These are phyloP conservation scores for Cryptocheilus praepositus DNA, from an alignment of 2,888 invertebrate genomes.

Conservation along the genomic window DNA sequence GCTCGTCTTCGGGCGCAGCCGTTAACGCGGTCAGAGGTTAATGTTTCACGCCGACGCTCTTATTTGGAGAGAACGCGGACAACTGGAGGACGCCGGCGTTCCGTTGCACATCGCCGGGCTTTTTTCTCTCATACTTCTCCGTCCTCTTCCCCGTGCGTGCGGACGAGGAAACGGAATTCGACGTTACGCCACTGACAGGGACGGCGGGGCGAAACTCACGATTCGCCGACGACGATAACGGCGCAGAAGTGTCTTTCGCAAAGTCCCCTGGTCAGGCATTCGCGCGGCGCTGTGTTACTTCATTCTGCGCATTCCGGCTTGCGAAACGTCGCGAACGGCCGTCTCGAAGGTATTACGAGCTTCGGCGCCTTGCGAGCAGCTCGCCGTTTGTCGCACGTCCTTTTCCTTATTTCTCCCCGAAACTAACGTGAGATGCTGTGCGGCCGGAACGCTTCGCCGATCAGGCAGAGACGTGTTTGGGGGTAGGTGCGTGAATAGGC, in stretches of 20 bases:
- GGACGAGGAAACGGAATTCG: constrained; percentile 41
- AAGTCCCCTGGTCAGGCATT: constrained; percentile 47
- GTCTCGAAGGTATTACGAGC: constrained; percentile 44
- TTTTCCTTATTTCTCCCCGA: no score
- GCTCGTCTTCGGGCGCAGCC: no score
- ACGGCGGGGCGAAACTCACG: constrained; percentile 11
- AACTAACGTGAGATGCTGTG: no score
- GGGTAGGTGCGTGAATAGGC: no score
- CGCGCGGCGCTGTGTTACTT: constrained; percentile 48
- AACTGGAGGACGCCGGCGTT: no score
- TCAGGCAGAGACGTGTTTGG: no score
- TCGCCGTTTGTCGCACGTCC: no score
- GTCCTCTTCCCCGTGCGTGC: background rate
- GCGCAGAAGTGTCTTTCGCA: constrained; percentile 53
- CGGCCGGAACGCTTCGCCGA: no score
- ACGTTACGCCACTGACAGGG: constrained; percentile 22
- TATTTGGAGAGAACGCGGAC: no score
- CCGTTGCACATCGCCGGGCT: constrained; percentile 20
- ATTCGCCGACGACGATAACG: constrained; percentile 47
- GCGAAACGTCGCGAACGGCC: constrained; percentile 40
- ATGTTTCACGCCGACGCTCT: no score
- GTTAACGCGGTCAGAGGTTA: no score
- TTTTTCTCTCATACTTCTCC: background rate
- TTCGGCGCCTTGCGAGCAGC: constrained; percentile 23
- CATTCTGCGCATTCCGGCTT: constrained; percentile 61